phyloP scores from a whole-genome alignment of 2,888 invertebrate species.

The Liopterus haemorrhoidalis region DNA sequence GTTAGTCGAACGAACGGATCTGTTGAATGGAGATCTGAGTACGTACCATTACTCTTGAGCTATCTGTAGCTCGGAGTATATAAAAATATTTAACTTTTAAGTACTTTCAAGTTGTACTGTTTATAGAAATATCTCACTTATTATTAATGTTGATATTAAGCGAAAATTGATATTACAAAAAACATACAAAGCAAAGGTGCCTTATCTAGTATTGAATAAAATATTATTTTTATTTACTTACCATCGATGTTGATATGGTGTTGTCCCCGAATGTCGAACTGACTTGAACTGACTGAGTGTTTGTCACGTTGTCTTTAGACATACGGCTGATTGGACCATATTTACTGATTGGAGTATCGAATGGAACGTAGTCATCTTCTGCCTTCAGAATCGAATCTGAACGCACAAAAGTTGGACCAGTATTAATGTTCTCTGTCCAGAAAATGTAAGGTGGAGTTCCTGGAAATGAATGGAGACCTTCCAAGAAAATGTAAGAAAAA shows the following conservation, averaged over 20 bases:
- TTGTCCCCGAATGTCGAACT: conserved; percentile 39
- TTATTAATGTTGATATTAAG: too few relatives aligned
- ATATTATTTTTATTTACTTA: conserved; percentile 28
- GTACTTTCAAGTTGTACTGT: too few relatives aligned
- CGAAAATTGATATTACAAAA: too few relatives aligned
- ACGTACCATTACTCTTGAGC: too few relatives aligned
- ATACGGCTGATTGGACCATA: conserved; percentile 63
- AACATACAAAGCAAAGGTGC: neutral
- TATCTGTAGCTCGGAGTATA: too few relatives aligned
- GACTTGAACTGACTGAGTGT: conserved; percentile 36
- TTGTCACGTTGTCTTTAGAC: conserved; percentile 36
- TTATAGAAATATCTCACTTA: too few relatives aligned
- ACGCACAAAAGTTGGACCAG: conserved; percentile 46
- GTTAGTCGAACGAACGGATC: too few relatives aligned
- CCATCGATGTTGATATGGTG: conserved; percentile 39
- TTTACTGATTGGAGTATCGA: conserved; percentile 61
- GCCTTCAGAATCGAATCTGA: conserved; percentile 53
- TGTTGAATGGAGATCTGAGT: too few relatives aligned
- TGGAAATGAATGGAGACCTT: too few relatives aligned
- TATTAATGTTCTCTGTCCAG: conserved; percentile 39
- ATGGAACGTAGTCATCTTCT: conserved; percentile 60
- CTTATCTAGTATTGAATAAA: neutral
- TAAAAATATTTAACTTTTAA: too few relatives aligned
- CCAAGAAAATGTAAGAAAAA: too few relatives aligned
- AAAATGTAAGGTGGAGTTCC: conserved; percentile 42